These are phyloP conservation scores for Platorchestia sp. DNA, from an alignment of 1,140 invertebrate species.

Conservation along the genomic window DNA sequence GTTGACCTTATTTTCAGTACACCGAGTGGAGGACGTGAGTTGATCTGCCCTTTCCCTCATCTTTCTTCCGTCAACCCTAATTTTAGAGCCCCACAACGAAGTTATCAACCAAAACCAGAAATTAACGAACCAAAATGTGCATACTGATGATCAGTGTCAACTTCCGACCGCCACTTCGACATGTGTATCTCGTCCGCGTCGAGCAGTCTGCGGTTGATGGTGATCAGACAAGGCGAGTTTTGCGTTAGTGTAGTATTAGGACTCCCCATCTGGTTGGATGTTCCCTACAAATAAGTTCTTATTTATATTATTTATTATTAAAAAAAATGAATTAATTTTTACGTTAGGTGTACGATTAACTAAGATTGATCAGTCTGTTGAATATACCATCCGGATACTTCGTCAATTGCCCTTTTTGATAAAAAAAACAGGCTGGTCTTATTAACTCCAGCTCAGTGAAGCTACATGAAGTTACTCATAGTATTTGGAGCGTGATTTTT, in stretches of 20 bases:
- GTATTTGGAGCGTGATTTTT: too few species aligned
- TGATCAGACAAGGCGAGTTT: too few species aligned
- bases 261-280: too few species aligned
- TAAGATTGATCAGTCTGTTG: too few species aligned
- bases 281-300: too few species aligned
- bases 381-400: too few species aligned
- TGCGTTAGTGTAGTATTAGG: too few species aligned
- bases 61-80: neutral
- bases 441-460: neutral
- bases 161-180: neutral
- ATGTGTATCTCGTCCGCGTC: neutral
- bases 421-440: neutral
- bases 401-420: neutral
- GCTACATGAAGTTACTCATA: too few species aligned
- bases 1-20: neutral
- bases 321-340: too few species aligned
- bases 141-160: neutral
- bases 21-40: neutral
- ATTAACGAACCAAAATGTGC: conserved; percentile 15
- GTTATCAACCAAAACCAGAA: neutral
- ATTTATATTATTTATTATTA: too few species aligned
- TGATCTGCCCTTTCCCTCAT: neutral
- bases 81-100: neutral
- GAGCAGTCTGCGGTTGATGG: too few species aligned
- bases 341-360: too few species aligned